phyloP scores from a whole-genome alignment of 2,113 vertebrate genomes.

The Chloropsis hardwickii region DNA sequence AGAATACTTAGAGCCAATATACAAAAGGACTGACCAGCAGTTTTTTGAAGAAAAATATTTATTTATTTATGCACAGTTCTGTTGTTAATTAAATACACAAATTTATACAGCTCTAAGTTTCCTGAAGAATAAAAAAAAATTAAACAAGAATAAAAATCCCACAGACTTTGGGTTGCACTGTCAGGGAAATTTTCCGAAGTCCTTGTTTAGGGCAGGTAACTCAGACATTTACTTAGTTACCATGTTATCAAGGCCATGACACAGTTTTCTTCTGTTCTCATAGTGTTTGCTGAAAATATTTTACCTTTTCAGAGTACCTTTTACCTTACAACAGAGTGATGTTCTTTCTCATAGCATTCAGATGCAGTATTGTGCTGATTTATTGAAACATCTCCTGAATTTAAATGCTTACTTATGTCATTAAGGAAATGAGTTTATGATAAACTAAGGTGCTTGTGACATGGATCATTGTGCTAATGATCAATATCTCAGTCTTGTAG shows the following conservation, averaged over 20 bases:
- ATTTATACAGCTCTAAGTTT: background rate
- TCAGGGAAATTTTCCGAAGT: background rate
- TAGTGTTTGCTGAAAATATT: background rate
- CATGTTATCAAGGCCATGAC: background rate
- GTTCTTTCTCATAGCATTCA: background rate
- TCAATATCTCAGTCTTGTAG: slow-evolving; percentile 44
- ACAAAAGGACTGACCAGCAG: background rate
- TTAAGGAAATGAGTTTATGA: slow-evolving; percentile 63
- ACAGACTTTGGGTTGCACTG: background rate
- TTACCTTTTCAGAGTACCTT: background rate
- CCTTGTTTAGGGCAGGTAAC: background rate
- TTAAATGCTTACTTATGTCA: slow-evolving; percentile 37
- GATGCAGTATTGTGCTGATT: background rate
- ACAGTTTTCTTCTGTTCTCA: background rate
- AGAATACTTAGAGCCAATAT: background rate
- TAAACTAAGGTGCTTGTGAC: slow-evolving; percentile 56
- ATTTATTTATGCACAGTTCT: background rate
- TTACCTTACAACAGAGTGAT: background rate
- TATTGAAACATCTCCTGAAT: slow-evolving; percentile 15
- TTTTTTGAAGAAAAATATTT: background rate
- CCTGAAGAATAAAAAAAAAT: background rate
- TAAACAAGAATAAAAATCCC: background rate
- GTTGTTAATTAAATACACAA: background rate
- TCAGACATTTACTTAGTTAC: background rate
- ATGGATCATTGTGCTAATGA: slow-evolving; percentile 64